Evolutionary conservation across 1,140 invertebrate genomes (phyloP), one percentile per base, ranked within the genome.

Genomic region (Drosophila bocqueti): DNA sequence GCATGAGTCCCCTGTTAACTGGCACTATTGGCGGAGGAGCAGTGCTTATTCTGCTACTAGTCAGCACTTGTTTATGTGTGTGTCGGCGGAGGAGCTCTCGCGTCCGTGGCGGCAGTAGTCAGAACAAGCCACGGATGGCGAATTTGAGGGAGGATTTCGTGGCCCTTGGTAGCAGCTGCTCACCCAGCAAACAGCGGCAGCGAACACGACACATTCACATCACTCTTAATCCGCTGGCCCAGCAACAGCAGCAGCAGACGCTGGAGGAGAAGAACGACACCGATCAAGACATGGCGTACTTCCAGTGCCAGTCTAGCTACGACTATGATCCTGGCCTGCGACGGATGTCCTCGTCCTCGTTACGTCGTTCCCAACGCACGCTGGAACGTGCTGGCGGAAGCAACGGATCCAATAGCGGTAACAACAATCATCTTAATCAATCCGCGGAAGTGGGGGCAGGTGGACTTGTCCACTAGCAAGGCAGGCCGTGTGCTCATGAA

Each of bases 161-260:
- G 9, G 81, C 94, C 81, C 36, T 93, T 36, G 94, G 94, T 66
- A 67, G 62, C 72, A 69, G 62, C 5, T 79, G 59, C 24, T 75
- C 72, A n/a, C 77, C 78, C 5, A 75, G 65, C 29, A 89, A 85
- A 26, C 79, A 83, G 31, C 86, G 81, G 15, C 77, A 83, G 47
- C 74, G 84, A 40, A 59, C 66, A 15, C 93, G 94, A 29, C 94
- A 95, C 73, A 95, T 96, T 63, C 96, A 96, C 73, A 96, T 96
- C 46, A 96, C 95, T 3, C 94, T 95, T 31, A 96, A 96, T 93
- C 95, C 95, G 26, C 85, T 96, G 43, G 95, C 95, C 15, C 77
- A 91, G 43, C 75, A 66, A 29, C 80, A 79, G 42, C 63, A 68
- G 34, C 76, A 80, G 24, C 82, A 78, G 36, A 52, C 49, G 7